These are phyloP conservation scores for Pollenia amentaria DNA, from an alignment of 2,888 invertebrate genomes.

Conservation along the genomic window DNA sequence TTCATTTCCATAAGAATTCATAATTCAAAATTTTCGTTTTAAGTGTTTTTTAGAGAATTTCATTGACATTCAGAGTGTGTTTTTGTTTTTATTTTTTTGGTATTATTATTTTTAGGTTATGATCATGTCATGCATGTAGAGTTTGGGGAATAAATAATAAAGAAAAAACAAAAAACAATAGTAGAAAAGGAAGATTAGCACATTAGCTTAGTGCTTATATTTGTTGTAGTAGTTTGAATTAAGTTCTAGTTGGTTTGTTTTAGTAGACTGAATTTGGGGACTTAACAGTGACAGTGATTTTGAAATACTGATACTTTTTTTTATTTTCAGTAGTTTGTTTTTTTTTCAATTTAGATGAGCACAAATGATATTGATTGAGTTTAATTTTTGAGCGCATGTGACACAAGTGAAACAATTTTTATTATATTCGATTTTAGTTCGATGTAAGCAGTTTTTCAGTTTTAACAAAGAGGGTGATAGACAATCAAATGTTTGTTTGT, in stretches of 20 bases:
- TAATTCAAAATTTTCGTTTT: conserved; percentile 17
- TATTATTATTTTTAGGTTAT: conserved; percentile 35
- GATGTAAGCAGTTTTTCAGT: conserved; percentile 57
- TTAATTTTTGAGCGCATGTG: conserved; percentile 65
- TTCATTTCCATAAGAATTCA: not conserved
- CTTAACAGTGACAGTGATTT: conserved; percentile 71
- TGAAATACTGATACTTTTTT: conserved; percentile 45
- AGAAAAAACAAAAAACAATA: conserved; percentile 54
- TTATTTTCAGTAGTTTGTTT: conserved; percentile 36
- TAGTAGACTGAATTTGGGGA: conserved; percentile 74
- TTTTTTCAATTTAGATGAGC: conserved; percentile 61
- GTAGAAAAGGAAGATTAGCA: conserved; percentile 68
- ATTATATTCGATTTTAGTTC: conserved; percentile 56
- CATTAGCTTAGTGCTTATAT: conserved; percentile 56
- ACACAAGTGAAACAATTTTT: conserved; percentile 67
- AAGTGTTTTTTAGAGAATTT: conserved; percentile 29
- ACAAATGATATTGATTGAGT: conserved; percentile 54
- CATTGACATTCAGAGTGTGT: conserved; percentile 19
- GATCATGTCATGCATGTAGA: conserved; percentile 52
- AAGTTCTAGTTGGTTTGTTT: conserved; percentile 65
- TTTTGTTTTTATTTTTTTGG: not conserved
- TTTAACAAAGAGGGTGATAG: conserved; percentile 48
- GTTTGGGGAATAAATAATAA: conserved; percentile 48
- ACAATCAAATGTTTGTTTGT: conserved; percentile 49
- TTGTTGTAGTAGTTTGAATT: conserved; percentile 57